phyloP scores from a whole-genome alignment of 2,888 invertebrate species.

The Argyresthia albistria region DNA sequence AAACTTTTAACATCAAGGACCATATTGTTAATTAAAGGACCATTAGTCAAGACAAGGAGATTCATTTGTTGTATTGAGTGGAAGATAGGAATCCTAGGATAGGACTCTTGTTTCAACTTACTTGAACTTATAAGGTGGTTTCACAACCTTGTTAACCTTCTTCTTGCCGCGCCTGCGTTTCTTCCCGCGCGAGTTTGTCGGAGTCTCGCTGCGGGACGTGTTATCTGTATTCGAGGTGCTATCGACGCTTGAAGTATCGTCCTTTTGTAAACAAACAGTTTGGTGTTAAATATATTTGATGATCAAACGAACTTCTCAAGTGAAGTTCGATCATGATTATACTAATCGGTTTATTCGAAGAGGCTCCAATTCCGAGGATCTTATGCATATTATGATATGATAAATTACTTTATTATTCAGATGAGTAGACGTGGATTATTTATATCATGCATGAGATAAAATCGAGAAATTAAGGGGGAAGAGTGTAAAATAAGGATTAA shows the following conservation, averaged over 20 bases:
- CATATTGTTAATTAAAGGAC: too few species aligned
- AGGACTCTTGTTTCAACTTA: conserved; percentile 35
- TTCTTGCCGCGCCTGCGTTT: conserved; percentile 73
- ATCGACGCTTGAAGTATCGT: conserved; percentile 86
- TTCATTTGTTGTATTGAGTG: too few species aligned
- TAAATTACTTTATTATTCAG: neutral
- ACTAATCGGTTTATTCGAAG: too few species aligned
- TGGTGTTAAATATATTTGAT: too few species aligned
- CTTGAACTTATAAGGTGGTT: conserved; percentile 85
- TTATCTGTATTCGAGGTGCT: conserved; percentile 87
- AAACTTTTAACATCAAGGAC: too few species aligned
- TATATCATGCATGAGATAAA: too few species aligned
- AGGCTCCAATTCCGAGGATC: neutral
- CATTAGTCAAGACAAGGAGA: too few species aligned
- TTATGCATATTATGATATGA: neutral
- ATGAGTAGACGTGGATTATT: neutral
- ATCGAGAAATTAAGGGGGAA: too few species aligned
- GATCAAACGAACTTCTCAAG: too few species aligned
- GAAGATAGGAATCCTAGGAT: neutral
- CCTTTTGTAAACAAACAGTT: conserved; percentile 26
- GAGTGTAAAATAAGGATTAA: too few species aligned
- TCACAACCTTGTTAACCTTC: conserved; percentile 71
- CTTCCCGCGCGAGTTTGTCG: conserved; percentile 76
- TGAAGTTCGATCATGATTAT: too few species aligned
- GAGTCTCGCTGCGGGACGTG: conserved; percentile 86